phyloP scores from a whole-genome alignment of 1,140 invertebrate genomes.

The Conus betulinus region DNA sequence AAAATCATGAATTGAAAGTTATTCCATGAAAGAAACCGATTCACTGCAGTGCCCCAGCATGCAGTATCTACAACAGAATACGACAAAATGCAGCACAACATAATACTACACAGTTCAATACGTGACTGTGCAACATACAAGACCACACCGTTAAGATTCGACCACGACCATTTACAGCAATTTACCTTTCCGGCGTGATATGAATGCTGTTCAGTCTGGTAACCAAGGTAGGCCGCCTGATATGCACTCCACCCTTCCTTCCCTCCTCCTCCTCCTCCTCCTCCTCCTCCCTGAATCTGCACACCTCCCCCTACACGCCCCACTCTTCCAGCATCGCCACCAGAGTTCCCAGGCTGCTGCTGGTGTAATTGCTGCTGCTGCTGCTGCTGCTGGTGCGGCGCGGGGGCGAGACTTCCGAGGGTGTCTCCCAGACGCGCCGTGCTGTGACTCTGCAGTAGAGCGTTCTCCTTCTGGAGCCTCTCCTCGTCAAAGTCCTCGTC shows the following conservation, averaged over 20 bases:
- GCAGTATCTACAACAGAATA: too few species aligned
- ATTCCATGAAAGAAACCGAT: too few species aligned
- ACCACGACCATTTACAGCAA: neutral
- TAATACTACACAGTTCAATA: neutral
- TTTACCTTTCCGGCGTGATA: neutral
- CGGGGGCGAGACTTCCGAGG: neutral
- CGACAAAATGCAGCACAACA: neutral
- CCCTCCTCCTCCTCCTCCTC: neutral
- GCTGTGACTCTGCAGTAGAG: neutral
- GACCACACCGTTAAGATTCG: neutral
- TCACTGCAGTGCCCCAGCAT: too few species aligned
- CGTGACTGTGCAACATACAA: neutral
- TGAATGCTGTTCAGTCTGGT: constrained; percentile 7
- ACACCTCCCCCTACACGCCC: neutral
- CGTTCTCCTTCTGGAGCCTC: constrained; percentile 25
- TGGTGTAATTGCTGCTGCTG: neutral
- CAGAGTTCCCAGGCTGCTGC: neutral
- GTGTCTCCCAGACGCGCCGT: neutral
- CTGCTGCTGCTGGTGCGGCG: neutral
- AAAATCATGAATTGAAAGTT: too few species aligned
- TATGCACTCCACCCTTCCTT: neutral
- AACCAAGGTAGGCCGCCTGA: neutral
- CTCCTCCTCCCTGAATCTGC: neutral
- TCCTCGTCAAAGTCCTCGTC: constrained; percentile 47
- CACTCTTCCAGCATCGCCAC: neutral